Evolutionary conservation across 53 echinoderm and acorn worm species (phyloP).

Genomic region (Hippasteria phrygiana): DNA sequence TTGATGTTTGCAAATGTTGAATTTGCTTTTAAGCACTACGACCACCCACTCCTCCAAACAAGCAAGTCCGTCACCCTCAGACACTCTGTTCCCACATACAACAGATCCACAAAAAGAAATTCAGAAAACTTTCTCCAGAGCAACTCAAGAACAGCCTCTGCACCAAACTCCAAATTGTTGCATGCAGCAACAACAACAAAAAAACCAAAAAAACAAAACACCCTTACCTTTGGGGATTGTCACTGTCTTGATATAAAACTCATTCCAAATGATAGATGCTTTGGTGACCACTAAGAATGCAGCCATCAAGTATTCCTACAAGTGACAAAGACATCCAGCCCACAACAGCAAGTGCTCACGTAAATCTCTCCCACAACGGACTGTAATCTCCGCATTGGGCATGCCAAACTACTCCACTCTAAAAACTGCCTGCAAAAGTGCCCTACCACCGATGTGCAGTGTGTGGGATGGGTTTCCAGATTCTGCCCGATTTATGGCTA

Average conservation of each 20-base stretch:
- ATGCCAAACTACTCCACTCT: background rate
- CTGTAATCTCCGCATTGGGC: background rate
- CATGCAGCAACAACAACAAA: background rate
- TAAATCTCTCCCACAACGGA: background rate
- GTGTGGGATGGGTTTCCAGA: background rate
- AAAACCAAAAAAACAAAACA: background rate
- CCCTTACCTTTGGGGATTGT: constrained; percentile 42
- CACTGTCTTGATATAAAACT: constrained; percentile 64
- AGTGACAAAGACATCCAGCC: constrained; percentile 14
- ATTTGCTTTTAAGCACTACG: no score
- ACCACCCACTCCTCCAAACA: no score
- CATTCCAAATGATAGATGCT: constrained; percentile 74
- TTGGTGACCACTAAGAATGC: constrained; percentile 67
- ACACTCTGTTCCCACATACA: no score
- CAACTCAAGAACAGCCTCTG: background rate
- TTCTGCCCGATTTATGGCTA: constrained; percentile 6
- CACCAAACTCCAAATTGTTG: no score
- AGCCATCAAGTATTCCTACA: constrained; percentile 53
- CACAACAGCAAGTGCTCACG: background rate
- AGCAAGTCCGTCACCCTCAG: no score
- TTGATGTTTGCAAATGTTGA: no score
- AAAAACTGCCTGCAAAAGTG: constrained; percentile 9
- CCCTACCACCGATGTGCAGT: background rate
- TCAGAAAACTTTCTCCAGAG: background rate
- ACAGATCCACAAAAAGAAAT: background rate